Evolutionary conservation across 2,113 vertebrate genomes (phyloP).

Genomic region (Rhinolophus sinicus): DNA sequence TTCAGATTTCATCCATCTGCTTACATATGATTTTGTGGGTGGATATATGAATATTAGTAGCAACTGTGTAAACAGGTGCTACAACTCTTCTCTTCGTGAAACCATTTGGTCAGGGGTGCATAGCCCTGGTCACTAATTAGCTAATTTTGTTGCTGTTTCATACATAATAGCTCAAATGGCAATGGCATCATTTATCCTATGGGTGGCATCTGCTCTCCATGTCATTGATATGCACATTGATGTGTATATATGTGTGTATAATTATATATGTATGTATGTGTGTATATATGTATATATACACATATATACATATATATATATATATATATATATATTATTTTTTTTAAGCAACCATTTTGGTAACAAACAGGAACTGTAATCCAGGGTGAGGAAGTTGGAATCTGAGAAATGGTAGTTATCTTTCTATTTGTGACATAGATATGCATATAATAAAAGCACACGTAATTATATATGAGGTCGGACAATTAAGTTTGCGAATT

Average conservation of each 20-base stretch:
- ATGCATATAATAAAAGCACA: not conserved
- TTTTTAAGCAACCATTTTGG: conserved; percentile 45
- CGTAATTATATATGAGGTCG: not conserved
- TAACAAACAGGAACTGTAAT: conserved; percentile 69
- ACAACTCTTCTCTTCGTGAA: conserved; percentile 39
- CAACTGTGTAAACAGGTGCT: conserved; percentile 67
- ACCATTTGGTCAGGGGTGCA: conserved; percentile 44
- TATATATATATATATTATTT: not conserved
- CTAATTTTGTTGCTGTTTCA: conserved; percentile 52
- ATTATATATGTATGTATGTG: too few species aligned
- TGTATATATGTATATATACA: too few species aligned
- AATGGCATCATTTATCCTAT: conserved; percentile 65
- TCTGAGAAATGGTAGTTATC: conserved; percentile 69
- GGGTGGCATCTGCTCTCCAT: conserved; percentile 58
- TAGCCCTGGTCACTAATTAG: conserved; percentile 17
- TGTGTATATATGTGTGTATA: not conserved
- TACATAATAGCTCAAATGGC: conserved; percentile 12
- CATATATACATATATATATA: not conserved
- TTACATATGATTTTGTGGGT: conserved; percentile 68
- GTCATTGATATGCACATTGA: not conserved
- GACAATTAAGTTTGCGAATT: too few species aligned
- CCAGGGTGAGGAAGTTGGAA: conserved; percentile 43
- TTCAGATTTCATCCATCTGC: conserved; percentile 73
- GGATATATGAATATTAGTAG: conserved; percentile 73
- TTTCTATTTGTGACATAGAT: conserved; percentile 48